Evolutionary conservation across 2,797 vertebrate genomes (phyloP), one percentile per base, ranked within the genome.

Genomic region (Melanotaenia nigrans): DNA sequence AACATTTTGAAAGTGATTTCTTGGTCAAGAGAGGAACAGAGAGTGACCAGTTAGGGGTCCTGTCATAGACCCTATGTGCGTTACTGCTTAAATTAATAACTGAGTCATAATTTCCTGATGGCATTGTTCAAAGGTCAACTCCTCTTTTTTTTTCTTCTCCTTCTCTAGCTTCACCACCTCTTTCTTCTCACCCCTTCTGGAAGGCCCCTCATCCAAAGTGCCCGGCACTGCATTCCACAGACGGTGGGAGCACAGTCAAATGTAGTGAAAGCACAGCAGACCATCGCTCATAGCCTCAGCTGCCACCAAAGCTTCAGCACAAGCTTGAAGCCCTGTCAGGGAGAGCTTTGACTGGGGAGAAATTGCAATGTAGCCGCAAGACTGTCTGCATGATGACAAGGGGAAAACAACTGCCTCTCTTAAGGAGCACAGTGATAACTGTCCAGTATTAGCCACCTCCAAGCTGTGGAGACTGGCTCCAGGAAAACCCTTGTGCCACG

Each of bases 41-140:
- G 42, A 68, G 59, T 33, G 38, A 24, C 58, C 32, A 38, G n/a
- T 63, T 40, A 20, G 58, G 35, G 28, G 12, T 55, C 35, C 3
- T 65, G 60, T 28, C 33, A 20, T 68, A 25, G 20, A 30, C 61
- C 61, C 24, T 70, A 62, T 85, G 66, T 72, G 61, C 83, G 90
- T 87, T 83, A 88, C 83, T 77, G 65, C 77, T 63, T 65, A 66
- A 38, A 77, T 61, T 89, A 81, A 92, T 90, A 93, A 94, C 87
- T 91, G 88, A 94, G 89, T 94, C 92, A 93, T 92, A 92, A 92
- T 89, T 92, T 94, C 92, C 90, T 92, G 91, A 92, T 88, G 80
- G 80, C 67, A 64, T 79, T 89, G 87, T 86, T 89, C 82, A 93
- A 93, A 93, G 91, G 92, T 93, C 91, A 91, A 30, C 77, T 77